Conservation (phyloP, 2,888 invertebrate species). For the Galerucella calmariensis region DNA sequence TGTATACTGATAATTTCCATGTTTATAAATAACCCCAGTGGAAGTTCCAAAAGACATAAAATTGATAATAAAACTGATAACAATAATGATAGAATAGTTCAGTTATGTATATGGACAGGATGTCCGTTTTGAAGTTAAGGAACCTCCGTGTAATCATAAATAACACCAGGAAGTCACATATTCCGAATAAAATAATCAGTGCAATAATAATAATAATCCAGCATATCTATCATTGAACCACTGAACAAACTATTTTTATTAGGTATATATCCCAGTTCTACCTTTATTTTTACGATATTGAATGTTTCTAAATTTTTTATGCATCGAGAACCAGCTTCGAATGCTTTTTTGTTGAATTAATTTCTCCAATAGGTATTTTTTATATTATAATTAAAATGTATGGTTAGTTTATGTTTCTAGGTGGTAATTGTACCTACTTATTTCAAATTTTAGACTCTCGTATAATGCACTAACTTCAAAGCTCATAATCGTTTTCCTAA, state of each 20-base stretch:
- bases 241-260: no score
- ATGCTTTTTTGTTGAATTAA: no score
- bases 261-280: no score
- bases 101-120: background rate
- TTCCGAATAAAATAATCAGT: background rate
- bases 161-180: background rate
- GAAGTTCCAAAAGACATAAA: constrained; percentile 4
- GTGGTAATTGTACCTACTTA: no score
- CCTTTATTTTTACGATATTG: no score
- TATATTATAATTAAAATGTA: no score
- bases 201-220: background rate
- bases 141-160: background rate
- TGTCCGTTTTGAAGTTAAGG: background rate
- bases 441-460: no score
- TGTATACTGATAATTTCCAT: background rate
- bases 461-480: no score
- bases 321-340: no score
- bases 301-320: background rate
- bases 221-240: background rate
- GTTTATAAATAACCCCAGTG: background rate
- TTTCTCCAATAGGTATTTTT: no score
- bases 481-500: no score
- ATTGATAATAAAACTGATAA: constrained; percentile 4
- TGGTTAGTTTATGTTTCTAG: no score
- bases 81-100: background rate